Evolutionary conservation across 2,797 vertebrate species (phyloP).

Genomic region (Psittacula echo): DNA sequence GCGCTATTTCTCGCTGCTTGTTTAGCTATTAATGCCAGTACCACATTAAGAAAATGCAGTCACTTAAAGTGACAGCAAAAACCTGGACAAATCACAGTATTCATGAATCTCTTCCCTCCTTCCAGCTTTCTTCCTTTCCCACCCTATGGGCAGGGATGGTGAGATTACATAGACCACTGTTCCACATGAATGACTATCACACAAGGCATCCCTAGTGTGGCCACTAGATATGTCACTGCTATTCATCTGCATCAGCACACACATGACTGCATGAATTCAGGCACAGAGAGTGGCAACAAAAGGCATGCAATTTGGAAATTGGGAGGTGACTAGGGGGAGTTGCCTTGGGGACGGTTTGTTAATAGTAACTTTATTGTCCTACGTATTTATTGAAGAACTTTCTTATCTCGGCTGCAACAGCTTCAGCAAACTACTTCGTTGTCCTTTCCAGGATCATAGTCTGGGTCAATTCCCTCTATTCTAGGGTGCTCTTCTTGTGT

Average conservation of each 20-base stretch:
- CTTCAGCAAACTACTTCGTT: not conserved
- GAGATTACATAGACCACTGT: not conserved
- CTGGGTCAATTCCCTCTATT: not conserved
- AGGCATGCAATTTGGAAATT: not conserved
- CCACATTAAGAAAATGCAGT: not conserved
- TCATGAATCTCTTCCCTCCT: not conserved
- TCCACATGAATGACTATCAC: slow-evolving; percentile 19
- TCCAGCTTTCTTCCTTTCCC: not conserved
- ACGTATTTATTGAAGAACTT: not conserved
- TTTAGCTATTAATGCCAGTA: not conserved
- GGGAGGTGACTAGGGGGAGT: not conserved
- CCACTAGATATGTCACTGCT: not conserved
- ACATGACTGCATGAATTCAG: not conserved
- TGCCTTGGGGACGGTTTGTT: not conserved
- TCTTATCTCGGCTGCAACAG: not conserved
- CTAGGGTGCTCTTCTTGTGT: not conserved
- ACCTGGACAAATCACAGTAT: not conserved
- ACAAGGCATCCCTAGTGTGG: not conserved
- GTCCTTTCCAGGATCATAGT: not conserved
- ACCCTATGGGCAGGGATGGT: not conserved
- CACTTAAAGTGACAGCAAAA: not conserved
- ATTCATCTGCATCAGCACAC: not conserved
- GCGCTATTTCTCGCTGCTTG: not conserved
- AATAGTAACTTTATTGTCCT: not conserved
- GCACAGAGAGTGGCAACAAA: not conserved